Evolutionary conservation across 2,113 vertebrate genomes (phyloP).

Genomic region (Macquaria australasica): DNA sequence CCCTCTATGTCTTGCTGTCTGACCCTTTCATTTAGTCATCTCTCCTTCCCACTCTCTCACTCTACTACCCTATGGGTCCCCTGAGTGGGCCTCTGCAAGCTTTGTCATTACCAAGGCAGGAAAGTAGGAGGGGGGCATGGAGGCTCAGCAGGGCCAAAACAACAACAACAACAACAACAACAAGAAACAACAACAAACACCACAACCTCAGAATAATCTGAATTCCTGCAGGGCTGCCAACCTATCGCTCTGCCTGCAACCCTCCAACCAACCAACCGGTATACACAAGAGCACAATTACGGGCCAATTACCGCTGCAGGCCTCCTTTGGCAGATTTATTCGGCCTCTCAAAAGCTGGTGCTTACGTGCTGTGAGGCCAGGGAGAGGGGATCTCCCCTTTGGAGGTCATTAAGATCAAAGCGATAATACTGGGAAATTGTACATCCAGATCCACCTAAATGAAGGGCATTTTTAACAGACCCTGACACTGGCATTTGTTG

Average conservation of each 20-base stretch:
- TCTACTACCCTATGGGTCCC: constrained; percentile 24
- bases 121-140: constrained; percentile 11
- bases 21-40: constrained; percentile 12
- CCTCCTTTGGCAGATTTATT: constrained; percentile 26
- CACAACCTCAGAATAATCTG: constrained; percentile 57
- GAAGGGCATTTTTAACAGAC: constrained; percentile 1
- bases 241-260: constrained; percentile 36
- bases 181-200: constrained; percentile 65
- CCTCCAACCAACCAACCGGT: constrained; percentile 36
- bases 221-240: constrained; percentile 62
- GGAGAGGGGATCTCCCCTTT: neutral
- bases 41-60: constrained; percentile 17
- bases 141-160: constrained; percentile 55
- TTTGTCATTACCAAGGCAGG: constrained; percentile 46
- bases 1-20: neutral
- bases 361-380: constrained; percentile 4
- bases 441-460: constrained; percentile 37
- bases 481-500: neutral
- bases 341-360: constrained; percentile 33
- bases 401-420: constrained; percentile 62
- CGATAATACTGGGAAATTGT: constrained; percentile 47
- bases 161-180: constrained; percentile 74
- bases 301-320: constrained; percentile 34
- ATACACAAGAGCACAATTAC: constrained; percentile 26
- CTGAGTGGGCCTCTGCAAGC: constrained; percentile 52